phyloP scores from a whole-genome alignment of 2,797 vertebrate genomes.

The Sardinella longiceps region DNA sequence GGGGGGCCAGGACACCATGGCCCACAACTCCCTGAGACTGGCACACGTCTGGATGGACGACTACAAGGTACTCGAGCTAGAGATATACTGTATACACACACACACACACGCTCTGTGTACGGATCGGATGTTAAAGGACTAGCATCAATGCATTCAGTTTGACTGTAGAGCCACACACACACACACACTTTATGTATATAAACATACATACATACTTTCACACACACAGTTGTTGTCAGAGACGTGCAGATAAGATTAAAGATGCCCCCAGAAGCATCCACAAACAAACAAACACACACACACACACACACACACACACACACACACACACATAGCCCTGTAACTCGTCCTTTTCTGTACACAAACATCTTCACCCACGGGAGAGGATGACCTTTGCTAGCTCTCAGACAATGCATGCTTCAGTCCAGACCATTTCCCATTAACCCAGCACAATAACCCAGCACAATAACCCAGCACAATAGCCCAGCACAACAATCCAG shows the following conservation, averaged over 20 bases:
- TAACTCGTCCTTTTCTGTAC: too few relatives aligned
- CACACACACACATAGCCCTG: neutral
- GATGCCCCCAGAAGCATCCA: neutral
- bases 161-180: too few relatives aligned
- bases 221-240: neutral
- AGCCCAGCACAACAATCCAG: too few relatives aligned
- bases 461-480: too few relatives aligned
- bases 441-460: too few relatives aligned
- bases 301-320: neutral
- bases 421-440: too few relatives aligned
- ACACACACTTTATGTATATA: neutral
- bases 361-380: too few relatives aligned
- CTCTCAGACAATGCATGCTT: too few relatives aligned
- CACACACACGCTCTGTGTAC: neutral
- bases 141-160: too few relatives aligned
- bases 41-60: constrained; percentile 97
- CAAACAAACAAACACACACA: neutral
- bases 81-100: too few relatives aligned
- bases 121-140: too few relatives aligned
- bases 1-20: constrained; percentile 94
- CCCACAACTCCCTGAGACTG: constrained; percentile 91
- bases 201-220: neutral
- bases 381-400: neutral
- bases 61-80: too few relatives aligned
- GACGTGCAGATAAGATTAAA: neutral